These are phyloP conservation scores for Peromyscus eremicus DNA, from an alignment of 2,797 vertebrate species.

Conservation along the genomic window DNA sequence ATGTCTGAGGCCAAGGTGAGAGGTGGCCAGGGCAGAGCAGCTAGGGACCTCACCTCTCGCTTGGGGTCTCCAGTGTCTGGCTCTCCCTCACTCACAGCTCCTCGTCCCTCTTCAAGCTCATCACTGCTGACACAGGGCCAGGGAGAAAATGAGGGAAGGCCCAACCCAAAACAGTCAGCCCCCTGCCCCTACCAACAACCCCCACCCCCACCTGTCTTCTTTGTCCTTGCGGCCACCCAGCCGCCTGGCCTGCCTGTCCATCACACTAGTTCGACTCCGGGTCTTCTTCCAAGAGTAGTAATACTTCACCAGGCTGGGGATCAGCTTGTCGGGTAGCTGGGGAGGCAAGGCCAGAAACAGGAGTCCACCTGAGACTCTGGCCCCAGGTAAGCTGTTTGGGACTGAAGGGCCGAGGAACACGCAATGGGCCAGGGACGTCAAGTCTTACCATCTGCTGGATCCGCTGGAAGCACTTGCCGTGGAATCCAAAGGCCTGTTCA, in stretches of 20 bases:
- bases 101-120: constrained; percentile 83
- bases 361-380: background rate
- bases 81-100: constrained; percentile 82
- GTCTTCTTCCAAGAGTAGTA: constrained; percentile 98
- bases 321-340: constrained; percentile 95
- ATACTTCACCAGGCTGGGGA: constrained; percentile 96
- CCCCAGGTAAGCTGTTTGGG: background rate
- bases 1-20: background rate
- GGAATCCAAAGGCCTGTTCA: constrained; percentile 97
- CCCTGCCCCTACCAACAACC: background rate
- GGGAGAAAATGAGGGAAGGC: constrained; percentile 36
- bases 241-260: constrained; percentile 95
- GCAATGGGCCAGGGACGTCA: background rate
- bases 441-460: constrained; percentile 96
- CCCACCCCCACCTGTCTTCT: constrained; percentile 90
- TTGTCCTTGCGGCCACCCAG: constrained; percentile 93
- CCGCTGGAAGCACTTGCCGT: constrained; percentile 96
- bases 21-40: background rate
- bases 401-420: background rate
- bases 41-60: constrained; percentile 90
- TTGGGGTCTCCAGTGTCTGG: constrained; percentile 92
- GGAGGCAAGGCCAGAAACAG: constrained; percentile 18
- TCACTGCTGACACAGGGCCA: constrained; percentile 86
- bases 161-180: background rate
- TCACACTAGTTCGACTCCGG: constrained; percentile 94